A percentile compares a stretch with the other conserved stretches of the same genome.
phyloP scores from a whole-genome alignment of 2,797 vertebrate species.

The Echeneis naucrates region DNA sequence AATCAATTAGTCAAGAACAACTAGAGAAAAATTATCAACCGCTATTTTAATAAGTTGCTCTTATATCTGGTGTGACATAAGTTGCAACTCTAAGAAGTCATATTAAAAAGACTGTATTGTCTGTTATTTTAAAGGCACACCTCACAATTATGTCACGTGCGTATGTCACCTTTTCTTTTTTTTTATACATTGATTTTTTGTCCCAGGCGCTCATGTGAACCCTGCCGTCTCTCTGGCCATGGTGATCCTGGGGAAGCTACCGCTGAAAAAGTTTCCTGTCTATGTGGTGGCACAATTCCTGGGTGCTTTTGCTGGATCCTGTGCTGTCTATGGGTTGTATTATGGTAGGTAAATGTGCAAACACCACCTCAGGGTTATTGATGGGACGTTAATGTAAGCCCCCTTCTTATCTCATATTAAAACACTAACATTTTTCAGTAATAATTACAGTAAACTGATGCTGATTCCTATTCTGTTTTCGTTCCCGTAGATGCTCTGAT shows the following conservation, averaged over 20 bases:
- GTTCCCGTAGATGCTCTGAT: constrained; percentile 88
- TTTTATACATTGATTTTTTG: constrained; percentile 4
- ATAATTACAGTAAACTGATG: not conserved
- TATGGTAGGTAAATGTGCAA: constrained; percentile 85
- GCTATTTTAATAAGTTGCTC: constrained; percentile 17
- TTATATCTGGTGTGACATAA: not conserved
- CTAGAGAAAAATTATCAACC: constrained; percentile 1
- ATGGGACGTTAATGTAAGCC: not conserved
- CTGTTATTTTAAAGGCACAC: not conserved
- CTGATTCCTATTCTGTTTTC: not conserved
- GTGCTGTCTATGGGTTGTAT: constrained; percentile 91
- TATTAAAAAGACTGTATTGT: not conserved
- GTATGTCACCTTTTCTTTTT: not conserved
- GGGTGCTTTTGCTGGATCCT: constrained; percentile 93
- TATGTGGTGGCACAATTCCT: constrained; percentile 92
- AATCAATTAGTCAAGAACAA: not conserved
- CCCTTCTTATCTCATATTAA: not conserved
- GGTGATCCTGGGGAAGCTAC: constrained; percentile 91
- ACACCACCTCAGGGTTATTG: not conserved
- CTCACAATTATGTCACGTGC: not conserved
- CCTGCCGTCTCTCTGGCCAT: constrained; percentile 96
- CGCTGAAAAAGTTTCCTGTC: constrained; percentile 92
- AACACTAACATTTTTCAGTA: not conserved
- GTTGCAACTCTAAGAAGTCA: no score
- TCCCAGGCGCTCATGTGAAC: constrained; percentile 94